These are phyloP conservation scores for Ernsta delagoae DNA, from an alignment of 2,888 invertebrate species.

Conservation along the genomic window DNA sequence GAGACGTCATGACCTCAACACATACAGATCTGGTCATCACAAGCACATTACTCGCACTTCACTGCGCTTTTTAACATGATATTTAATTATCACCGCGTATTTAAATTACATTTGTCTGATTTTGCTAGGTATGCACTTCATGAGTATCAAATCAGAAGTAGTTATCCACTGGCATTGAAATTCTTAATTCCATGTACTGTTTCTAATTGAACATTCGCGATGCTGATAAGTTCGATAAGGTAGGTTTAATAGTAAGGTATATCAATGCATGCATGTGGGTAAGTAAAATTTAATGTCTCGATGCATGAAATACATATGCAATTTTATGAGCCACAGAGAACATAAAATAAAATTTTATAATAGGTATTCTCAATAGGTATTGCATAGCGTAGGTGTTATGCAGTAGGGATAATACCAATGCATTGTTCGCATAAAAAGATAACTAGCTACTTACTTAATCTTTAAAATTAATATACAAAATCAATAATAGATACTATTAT, in stretches of 20 bases:
- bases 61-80: slow-evolving; percentile 14
- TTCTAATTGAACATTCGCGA: slow-evolving; percentile 57
- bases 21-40: slow-evolving; percentile 55
- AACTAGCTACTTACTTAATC: neutral
- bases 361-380: neutral
- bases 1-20: slow-evolving; percentile 76
- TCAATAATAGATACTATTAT: neutral
- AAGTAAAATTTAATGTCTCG: neutral
- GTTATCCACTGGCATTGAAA: slow-evolving; percentile 26
- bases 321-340: neutral
- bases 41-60: slow-evolving; percentile 46
- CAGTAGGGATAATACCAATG: neutral
- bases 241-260: neutral
- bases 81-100: neutral
- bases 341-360: neutral
- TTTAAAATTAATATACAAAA: neutral
- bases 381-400: neutral
- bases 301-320: neutral
- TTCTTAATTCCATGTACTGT: slow-evolving; percentile 39
- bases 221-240: slow-evolving; percentile 55
- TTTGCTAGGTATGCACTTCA: neutral
- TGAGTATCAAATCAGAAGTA: slow-evolving; percentile 14
- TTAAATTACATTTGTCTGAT: neutral
- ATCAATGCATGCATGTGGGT: too few relatives aligned
- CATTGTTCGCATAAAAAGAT: neutral